Evolutionary conservation across 2,113 vertebrate species (phyloP).

Genomic region (Nicator chloris): DNA sequence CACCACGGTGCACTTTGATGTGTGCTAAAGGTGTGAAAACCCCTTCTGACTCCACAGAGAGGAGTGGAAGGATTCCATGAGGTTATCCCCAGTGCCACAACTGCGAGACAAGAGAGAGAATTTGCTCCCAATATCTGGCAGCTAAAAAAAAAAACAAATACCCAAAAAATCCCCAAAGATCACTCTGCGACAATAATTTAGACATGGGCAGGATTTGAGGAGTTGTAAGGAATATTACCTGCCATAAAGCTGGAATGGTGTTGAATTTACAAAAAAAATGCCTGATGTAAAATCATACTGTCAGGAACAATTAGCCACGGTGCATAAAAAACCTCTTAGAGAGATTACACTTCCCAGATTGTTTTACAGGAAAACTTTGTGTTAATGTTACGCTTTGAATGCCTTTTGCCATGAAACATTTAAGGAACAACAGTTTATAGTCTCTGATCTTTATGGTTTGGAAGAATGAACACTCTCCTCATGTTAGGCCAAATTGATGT

Average conservation of each 20-base stretch:
- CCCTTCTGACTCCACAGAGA: not conserved
- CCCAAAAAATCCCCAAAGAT: not conserved
- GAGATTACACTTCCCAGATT: conserved; percentile 61
- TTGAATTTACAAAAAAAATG: conserved; percentile 34
- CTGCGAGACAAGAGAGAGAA: not conserved
- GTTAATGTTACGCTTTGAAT: conserved; percentile 66
- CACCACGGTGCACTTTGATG: rapidly evolving
- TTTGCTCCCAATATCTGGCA: not conserved
- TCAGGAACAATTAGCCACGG: conserved; percentile 64
- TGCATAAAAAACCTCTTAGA: conserved; percentile 58
- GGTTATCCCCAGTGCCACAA: not conserved
- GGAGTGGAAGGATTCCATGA: not conserved
- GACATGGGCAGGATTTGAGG: conserved; percentile 15
- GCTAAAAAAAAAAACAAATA: not conserved
- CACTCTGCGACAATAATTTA: conserved; percentile 9
- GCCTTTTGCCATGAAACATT: conserved; percentile 60
- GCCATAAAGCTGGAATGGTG: conserved; percentile 30
- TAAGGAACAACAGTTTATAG: conserved; percentile 65
- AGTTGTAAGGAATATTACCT: conserved; percentile 38
- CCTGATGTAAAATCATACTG: conserved; percentile 54
- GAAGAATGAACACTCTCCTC: conserved; percentile 22
- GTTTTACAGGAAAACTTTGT: conserved; percentile 65
- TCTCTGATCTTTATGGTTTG: conserved; percentile 69
- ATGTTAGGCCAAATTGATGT: conserved; percentile 39
- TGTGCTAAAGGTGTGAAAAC: not conserved